phyloP scores from a whole-genome alignment of 2,113 vertebrate species.

The Podarcis muralis region DNA sequence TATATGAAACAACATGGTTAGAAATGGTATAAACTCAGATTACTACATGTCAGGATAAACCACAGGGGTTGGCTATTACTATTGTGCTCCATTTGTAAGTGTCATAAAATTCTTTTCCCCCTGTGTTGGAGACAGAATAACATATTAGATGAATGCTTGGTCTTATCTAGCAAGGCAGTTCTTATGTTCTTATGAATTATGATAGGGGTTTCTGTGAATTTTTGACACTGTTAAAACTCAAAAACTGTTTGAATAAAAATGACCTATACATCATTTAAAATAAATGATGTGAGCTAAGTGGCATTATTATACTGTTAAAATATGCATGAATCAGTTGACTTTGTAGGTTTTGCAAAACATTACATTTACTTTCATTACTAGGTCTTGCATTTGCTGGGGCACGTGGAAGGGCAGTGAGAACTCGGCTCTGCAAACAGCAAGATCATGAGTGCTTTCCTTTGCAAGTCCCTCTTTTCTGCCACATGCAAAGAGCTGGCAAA shows the following conservation, averaged over 20 bases:
- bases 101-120: neutral
- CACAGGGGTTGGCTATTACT: neutral
- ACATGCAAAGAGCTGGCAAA: neutral
- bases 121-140: neutral
- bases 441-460: neutral
- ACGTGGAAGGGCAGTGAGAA: neutral
- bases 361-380: conserved; percentile 36
- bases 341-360: conserved; percentile 30
- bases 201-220: conserved; percentile 1
- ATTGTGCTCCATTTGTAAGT: neutral
- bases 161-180: neutral
- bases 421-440: neutral
- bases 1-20: neutral
- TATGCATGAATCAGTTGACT: conserved; percentile 41
- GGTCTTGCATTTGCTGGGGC: conserved; percentile 12
- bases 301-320: conserved; percentile 39
- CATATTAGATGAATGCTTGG: neutral
- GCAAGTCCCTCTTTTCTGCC: neutral
- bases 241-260: conserved; percentile 32
- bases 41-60: neutral
- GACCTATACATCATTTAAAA: conserved; percentile 38
- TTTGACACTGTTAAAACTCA: conserved; percentile 26
- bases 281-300: conserved; percentile 36
- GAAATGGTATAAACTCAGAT: neutral
- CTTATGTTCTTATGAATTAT: neutral